These are phyloP conservation scores for Trissolcus japonicus DNA, from an alignment of 2,888 invertebrate species.

Conservation along the genomic window DNA sequence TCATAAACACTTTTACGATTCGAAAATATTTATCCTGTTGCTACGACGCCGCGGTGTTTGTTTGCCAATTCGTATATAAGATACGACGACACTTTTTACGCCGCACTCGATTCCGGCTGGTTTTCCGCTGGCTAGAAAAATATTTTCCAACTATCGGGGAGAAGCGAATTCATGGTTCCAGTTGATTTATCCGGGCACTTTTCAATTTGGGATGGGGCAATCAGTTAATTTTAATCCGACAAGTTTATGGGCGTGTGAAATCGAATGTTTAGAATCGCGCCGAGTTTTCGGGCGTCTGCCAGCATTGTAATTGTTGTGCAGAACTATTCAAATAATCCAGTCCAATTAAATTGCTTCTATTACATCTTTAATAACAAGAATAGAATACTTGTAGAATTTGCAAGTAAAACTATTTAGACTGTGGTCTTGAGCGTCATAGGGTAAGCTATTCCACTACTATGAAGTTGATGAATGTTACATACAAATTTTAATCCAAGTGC, in stretches of 20 bases:
- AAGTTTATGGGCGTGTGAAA: too few relatives aligned
- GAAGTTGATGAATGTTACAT: too few relatives aligned
- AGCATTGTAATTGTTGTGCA: background rate
- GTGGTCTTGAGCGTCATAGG: slow-evolving; percentile 6
- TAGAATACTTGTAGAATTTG: slow-evolving; percentile 20
- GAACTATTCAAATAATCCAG: slow-evolving; percentile 20
- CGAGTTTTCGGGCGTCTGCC: too few relatives aligned
- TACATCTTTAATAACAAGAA: slow-evolving; percentile 6
- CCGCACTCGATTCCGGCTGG: too few relatives aligned
- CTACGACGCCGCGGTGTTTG: background rate
- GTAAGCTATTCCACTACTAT: too few relatives aligned
- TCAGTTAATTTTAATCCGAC: too few relatives aligned
- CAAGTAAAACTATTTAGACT: slow-evolving; percentile 34
- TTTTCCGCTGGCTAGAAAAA: too few relatives aligned
- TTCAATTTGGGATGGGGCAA: too few relatives aligned
- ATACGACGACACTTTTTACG: slow-evolving; percentile 2
- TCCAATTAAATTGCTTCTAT: slow-evolving; percentile 3
- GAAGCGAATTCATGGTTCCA: background rate
- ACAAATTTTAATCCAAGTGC: too few relatives aligned
- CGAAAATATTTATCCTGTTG: too few relatives aligned
- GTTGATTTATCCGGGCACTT: too few relatives aligned
- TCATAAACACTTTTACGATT: slow-evolving; percentile 21
- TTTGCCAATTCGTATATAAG: slow-evolving; percentile 4
- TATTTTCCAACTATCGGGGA: background rate
- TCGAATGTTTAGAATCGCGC: too few relatives aligned